Percentiles rank a stretch among this genome's conserved stretches.
These are phyloP conservation scores for Ceriagrion tenellum DNA, from an alignment of 2,888 invertebrate genomes.

Conservation along the genomic window DNA sequence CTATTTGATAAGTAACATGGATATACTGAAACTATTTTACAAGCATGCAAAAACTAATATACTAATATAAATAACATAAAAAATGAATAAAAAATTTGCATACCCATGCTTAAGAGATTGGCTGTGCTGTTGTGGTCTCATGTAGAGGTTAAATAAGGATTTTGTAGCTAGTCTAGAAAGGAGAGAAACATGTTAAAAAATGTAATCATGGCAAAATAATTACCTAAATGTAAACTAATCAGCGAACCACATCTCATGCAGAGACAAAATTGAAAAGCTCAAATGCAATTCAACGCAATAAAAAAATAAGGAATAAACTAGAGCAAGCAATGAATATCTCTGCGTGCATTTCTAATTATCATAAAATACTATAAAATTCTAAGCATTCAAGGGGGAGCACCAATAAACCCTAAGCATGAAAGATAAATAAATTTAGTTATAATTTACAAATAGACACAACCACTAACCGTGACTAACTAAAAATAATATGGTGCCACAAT, in stretches of 20 bases:
- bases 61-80: neutral
- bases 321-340: slow-evolving; percentile 16
- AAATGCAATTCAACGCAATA: neutral
- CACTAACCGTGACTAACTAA: neutral
- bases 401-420: neutral
- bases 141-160: slow-evolving; percentile 85
- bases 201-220: slow-evolving; percentile 26
- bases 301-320: neutral
- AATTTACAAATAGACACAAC: neutral
- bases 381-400: neutral
- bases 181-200: slow-evolving; percentile 44
- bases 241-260: neutral
- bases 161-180: slow-evolving; percentile 85
- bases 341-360: neutral
- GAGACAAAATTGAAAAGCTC: neutral
- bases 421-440: neutral
- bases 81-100: slow-evolving; percentile 76
- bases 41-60: slow-evolving; percentile 50
- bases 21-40: neutral
- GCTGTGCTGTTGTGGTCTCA: slow-evolving; percentile 83
- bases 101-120: slow-evolving; percentile 86
- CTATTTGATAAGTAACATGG: neutral
- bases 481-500: neutral
- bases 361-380: neutral
- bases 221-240: neutral